Base-by-base conservation (phyloP, 1,140 invertebrate genomes). In the Teleopsis dalmanni region DNA sequence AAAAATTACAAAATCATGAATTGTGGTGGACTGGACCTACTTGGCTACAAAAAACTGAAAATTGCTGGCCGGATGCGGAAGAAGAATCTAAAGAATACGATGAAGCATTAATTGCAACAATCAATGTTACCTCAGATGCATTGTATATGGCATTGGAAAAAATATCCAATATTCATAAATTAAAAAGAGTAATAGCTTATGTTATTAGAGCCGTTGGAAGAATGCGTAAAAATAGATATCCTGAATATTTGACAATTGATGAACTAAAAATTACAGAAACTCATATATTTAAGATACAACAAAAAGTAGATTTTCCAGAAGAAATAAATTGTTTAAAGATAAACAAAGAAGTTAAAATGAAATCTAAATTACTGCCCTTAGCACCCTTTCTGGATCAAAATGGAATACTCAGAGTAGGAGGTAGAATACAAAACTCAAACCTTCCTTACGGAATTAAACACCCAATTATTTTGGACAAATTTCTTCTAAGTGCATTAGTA, bases 401-500 rank as follows among this genome's bases (percentile, higher is more conserved):
- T 27, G 53, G 42, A 6, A 5, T 66, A 2, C 22, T 63, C 1
- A 31, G 53, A 35, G 59, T 61, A 13, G 58, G 55, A 14, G 60
- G 59, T 45, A 36, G 54, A 34, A 37, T 63, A 19, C 19, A 34
- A 16, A 50, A 50, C n/a, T 18, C 49, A 26, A 13, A 10, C 35
- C 9, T 58, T 6, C 14, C 26, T 18, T 54, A 42, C 38, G 40
- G 33, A 11, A 9, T 31, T 9, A 11, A 21, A 33, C 44, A 34
- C 26, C 7, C 33, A 22, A 34, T 46, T 36, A 25, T 46, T 7
- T 23, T 35, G 25, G n/a, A 35, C 2, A 35, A 23, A 35, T 46
- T 13, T 4, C 13, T 3, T 8, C 14, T 44, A 19, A 25, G 26
- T 11, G 14, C 16, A 23, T 13, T 14, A 35, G 36, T 46, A 26